phyloP scores from a whole-genome alignment of 2,113 vertebrate species.

The Morone saxatilis region DNA sequence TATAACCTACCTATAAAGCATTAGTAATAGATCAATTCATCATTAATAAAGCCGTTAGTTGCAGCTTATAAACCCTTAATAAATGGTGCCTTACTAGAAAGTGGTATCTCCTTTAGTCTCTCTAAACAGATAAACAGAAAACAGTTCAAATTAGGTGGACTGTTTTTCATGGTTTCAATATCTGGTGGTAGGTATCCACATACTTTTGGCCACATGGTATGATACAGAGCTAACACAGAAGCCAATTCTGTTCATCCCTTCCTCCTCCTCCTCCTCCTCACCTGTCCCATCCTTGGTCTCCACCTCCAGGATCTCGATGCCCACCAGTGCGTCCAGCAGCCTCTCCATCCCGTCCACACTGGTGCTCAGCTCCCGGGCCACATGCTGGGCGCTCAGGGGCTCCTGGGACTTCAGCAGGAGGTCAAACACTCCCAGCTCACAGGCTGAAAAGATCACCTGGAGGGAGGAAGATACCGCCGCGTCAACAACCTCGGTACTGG shows the following conservation, averaged over 20 bases:
- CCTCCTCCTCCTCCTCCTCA: slow-evolving; percentile 33
- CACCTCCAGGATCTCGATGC: slow-evolving; percentile 83
- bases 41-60: too few species aligned
- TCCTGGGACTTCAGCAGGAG: slow-evolving; percentile 77
- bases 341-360: slow-evolving; percentile 81
- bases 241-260: background rate
- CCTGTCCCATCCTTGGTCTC: slow-evolving; percentile 74
- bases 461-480: fast-evolving
- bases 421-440: slow-evolving; percentile 85
- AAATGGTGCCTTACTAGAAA: too few species aligned
- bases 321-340: slow-evolving; percentile 83
- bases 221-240: too few species aligned
- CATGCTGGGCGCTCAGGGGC: slow-evolving; percentile 67
- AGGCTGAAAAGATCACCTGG: slow-evolving; percentile 84
- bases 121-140: too few species aligned
- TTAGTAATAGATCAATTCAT: too few species aligned
- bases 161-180: too few species aligned
- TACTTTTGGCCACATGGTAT: background rate
- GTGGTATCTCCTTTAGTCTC: too few species aligned
- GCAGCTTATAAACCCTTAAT: too few species aligned
- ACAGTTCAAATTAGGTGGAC: too few species aligned
- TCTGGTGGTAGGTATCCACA: too few species aligned
- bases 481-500: background rate
- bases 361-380: slow-evolving; percentile 68
- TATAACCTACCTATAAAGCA: too few species aligned